A percentile compares a stretch with the other conserved stretches of the same genome.
Evolutionary conservation across 2,888 invertebrate species (phyloP).

Genomic region (Cephus spinipes): DNA sequence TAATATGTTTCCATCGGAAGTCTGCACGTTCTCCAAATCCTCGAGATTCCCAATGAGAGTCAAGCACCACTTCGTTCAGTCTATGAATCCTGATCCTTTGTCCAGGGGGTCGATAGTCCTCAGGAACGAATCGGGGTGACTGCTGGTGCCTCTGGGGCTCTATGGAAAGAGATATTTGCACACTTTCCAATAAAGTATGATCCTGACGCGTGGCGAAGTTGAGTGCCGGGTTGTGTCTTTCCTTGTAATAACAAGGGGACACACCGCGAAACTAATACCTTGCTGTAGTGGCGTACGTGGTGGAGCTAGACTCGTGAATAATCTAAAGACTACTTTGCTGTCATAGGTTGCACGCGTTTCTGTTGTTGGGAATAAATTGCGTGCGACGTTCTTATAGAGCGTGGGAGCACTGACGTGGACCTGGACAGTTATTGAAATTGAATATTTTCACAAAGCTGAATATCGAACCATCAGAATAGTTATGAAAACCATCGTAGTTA

Average conservation of each 20-base stretch:
- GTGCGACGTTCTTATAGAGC: background rate
- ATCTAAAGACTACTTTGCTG: background rate
- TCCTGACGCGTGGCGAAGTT: slow-evolving; percentile 53
- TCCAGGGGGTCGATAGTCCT: background rate
- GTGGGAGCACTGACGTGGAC: background rate
- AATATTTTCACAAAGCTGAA: background rate
- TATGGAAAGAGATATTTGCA: slow-evolving; percentile 44
- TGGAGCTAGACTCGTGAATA: background rate
- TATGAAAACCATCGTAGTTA: background rate
- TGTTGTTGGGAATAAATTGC: background rate
- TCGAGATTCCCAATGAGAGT: background rate
- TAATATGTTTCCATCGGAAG: background rate
- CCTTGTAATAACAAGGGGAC: slow-evolving; percentile 61
- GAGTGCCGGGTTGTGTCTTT: slow-evolving; percentile 57
- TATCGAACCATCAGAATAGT: background rate
- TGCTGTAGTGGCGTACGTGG: slow-evolving; percentile 17
- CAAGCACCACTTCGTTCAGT: background rate
- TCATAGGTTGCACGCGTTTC: background rate
- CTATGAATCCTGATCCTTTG: background rate
- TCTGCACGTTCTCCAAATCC: background rate
- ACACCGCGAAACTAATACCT: slow-evolving; percentile 54
- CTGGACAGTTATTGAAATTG: background rate
- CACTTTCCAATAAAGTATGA: slow-evolving; percentile 64
- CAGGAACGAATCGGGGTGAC: background rate
- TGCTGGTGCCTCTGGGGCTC: background rate